Evolutionary conservation across 2,888 invertebrate genomes (phyloP).

Genomic region (Anagyrus pseudococci): DNA sequence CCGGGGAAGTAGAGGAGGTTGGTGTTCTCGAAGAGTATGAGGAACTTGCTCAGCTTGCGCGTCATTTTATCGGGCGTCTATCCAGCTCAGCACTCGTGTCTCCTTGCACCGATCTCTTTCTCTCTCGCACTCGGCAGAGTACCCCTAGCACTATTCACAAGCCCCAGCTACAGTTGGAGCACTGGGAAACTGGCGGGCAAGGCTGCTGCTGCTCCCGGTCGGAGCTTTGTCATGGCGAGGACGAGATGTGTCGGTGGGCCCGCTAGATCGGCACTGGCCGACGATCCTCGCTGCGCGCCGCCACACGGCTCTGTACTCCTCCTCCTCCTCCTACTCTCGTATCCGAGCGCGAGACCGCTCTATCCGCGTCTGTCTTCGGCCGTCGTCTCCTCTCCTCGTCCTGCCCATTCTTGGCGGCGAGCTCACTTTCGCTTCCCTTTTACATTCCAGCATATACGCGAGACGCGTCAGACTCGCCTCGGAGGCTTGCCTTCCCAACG

Average conservation of each 20-base stretch:
- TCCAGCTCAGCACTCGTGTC: background rate
- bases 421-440: constrained; percentile 56
- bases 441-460: constrained; percentile 18
- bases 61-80: constrained; percentile 75
- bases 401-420: constrained; percentile 60
- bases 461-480: too few species aligned
- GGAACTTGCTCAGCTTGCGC: constrained; percentile 87
- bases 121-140: background rate
- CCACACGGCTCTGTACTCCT: too few species aligned
- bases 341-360: background rate
- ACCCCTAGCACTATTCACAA: too few species aligned
- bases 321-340: too few species aligned
- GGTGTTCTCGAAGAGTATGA: constrained; percentile 93
- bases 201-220: too few species aligned
- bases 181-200: too few species aligned
- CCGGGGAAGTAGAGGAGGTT: constrained; percentile 92
- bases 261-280: too few species aligned
- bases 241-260: too few species aligned
- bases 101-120: constrained; percentile 1
- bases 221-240: too few species aligned
- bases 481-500: background rate
- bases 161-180: too few species aligned
- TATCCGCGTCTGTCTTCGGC: too few species aligned
- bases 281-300: too few species aligned
- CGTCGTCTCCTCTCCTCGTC: background rate